Evolutionary conservation across 2,888 invertebrate genomes (phyloP).

Genomic region (Polyploca ridens): DNA sequence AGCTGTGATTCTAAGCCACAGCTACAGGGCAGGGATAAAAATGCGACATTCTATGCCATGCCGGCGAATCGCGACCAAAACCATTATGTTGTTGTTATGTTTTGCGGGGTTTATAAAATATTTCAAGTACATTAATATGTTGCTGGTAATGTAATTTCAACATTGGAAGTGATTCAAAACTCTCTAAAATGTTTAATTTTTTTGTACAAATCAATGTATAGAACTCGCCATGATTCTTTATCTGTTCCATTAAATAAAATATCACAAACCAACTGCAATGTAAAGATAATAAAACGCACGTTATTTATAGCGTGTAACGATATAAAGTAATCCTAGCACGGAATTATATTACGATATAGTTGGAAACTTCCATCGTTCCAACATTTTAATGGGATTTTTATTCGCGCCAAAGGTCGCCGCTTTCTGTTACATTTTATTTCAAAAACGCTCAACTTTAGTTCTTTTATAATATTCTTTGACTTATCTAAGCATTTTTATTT

Average conservation of each 20-base stretch:
- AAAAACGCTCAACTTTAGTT: neutral
- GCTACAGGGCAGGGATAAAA: too few relatives aligned
- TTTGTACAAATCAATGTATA: too few relatives aligned
- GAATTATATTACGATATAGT: slow-evolving; percentile 36
- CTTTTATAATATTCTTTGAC: neutral
- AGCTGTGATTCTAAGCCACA: too few relatives aligned
- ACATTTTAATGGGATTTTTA: slow-evolving; percentile 42
- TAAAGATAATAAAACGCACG: slow-evolving; percentile 13
- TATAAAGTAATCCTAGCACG: slow-evolving; percentile 20
- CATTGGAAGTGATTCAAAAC: too few relatives aligned
- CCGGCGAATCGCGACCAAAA: too few relatives aligned
- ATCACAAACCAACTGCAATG: neutral
- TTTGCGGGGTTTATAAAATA: too few relatives aligned
- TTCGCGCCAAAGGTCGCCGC: slow-evolving; percentile 28
- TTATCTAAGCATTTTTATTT: neutral
- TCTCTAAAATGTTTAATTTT: too few relatives aligned
- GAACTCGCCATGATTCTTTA: too few relatives aligned
- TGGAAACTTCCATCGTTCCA: slow-evolving; percentile 31
- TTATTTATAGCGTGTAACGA: slow-evolving; percentile 16
- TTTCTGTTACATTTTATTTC: slow-evolving; percentile 24
- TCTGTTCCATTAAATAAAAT: neutral
- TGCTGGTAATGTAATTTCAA: too few relatives aligned
- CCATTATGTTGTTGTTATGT: too few relatives aligned
- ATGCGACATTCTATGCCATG: too few relatives aligned
- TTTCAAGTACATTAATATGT: too few relatives aligned